Evolutionary conservation across 53 echinoderm and acorn worm genomes (phyloP), one percentile per base, ranked within the genome.

Genomic region (Luidia sarsii): DNA sequence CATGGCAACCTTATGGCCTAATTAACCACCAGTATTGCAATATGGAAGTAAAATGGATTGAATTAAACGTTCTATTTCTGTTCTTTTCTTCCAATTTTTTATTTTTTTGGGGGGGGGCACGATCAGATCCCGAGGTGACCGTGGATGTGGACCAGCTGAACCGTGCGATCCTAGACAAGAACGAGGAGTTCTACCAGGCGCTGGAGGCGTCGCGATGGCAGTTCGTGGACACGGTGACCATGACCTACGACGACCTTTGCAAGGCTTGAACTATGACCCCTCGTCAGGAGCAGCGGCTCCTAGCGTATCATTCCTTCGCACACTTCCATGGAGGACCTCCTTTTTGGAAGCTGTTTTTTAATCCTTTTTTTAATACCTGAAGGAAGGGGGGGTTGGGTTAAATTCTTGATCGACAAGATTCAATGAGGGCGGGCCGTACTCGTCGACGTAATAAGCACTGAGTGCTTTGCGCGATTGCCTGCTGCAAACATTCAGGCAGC

Each of bases 181-280:
- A 71, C 50, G 89, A 89, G 46, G 92, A 92, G n/a, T 57, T 92
- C 20, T 91, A 91, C 74, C 39, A 70, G 18, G 89, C 89, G 48
- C 22, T 92, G 49, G 89, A 92, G 57, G 75, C 73, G 19, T 89
- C 92, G 0, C 67, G 92, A 34, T 92, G 92, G 92, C 69, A 86
- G 68, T 80, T 75, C 56, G 72, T 92, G 7, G 92, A 92, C 56
- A 85, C 73, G 0, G 75, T 85, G 49, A 88, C 83, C 1, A 66
- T 75, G 52, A 86, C 82, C 37, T 57, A 73, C 6, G 90, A 87
- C 23, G 86, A 86, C 28, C 46, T 90, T 2, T 82, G 83, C 29
- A 86, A 81, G 62, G 67, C 66, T 2, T 85, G 70, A 86, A 52
- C 11, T 7, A 20, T 24, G 4, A 32, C 9, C 3, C 16, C 3